phyloP scores from a whole-genome alignment of 2,113 vertebrate genomes.

The Halcyon senegalensis region DNA sequence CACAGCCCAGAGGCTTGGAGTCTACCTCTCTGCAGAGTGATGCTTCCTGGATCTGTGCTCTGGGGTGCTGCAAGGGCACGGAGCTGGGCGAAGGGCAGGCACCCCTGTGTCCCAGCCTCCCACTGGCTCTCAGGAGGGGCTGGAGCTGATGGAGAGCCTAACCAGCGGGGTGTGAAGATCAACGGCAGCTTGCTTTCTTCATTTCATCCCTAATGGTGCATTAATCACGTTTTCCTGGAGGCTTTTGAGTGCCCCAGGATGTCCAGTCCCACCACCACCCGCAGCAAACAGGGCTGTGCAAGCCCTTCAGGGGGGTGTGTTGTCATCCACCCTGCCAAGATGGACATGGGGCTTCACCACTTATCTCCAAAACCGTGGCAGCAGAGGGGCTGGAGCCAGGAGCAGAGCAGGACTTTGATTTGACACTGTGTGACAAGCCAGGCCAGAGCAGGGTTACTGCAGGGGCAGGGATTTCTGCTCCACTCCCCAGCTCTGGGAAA shows the following conservation, averaged over 20 bases:
- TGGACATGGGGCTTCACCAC: neutral
- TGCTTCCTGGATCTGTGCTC: neutral
- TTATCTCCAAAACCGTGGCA: neutral
- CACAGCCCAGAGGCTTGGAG: neutral
- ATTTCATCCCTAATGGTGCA: rapidly evolving
- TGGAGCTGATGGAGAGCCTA: neutral
- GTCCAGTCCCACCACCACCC: rapidly evolving
- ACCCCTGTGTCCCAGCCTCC: neutral
- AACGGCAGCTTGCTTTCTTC: neutral
- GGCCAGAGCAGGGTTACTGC: neutral
- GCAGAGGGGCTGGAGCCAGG: neutral
- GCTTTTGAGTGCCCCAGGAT: neutral
- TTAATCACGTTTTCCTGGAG: neutral
- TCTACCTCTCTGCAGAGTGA: neutral
- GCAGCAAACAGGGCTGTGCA: neutral
- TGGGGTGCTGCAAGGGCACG: neutral
- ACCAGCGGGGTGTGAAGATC: neutral
- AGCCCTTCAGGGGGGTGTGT: rapidly evolving
- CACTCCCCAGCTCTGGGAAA: rapidly evolving
- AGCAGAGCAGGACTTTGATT: neutral
- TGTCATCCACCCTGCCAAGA: neutral
- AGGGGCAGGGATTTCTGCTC: neutral
- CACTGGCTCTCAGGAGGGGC: neutral
- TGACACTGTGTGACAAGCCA: neutral
- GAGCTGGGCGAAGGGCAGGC: neutral